Percentiles rank a stretch among this genome's conserved stretches.
phyloP scores from a whole-genome alignment of 1,140 invertebrate species.

The Drosophila dunni region DNA sequence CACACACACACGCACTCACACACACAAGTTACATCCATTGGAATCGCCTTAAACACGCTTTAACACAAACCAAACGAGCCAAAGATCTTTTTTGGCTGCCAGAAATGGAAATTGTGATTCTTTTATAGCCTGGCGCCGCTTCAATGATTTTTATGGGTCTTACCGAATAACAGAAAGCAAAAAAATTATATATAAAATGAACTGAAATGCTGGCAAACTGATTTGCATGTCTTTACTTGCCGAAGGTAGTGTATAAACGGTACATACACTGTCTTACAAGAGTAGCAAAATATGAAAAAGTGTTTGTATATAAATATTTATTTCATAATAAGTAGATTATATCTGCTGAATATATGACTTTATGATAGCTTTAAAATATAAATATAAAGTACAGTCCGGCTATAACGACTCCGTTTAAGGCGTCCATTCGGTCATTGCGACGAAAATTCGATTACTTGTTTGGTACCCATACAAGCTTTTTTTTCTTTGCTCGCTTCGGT shows the following conservation, averaged over 20 bases:
- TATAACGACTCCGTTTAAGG: too few relatives aligned
- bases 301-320: background rate
- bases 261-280: background rate
- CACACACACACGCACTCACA: slow-evolving; percentile 33
- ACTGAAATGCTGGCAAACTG: slow-evolving; percentile 48
- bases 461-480: too few relatives aligned
- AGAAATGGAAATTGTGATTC: slow-evolving; percentile 67
- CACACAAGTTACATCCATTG: slow-evolving; percentile 4
- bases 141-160: slow-evolving; percentile 76
- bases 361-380: too few relatives aligned
- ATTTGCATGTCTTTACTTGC: slow-evolving; percentile 64
- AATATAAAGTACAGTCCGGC: too few relatives aligned
- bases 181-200: slow-evolving; percentile 34
- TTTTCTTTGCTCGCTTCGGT: too few relatives aligned
- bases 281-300: slow-evolving; percentile 1
- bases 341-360: too few relatives aligned
- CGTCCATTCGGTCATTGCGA: too few relatives aligned
- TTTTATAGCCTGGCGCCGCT: slow-evolving; percentile 80
- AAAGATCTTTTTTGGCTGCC: slow-evolving; percentile 61
- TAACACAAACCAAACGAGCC: slow-evolving; percentile 68
- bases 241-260: slow-evolving; percentile 7
- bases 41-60: slow-evolving; percentile 70
- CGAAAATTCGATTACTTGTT: too few relatives aligned
- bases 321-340: too few relatives aligned
- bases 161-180: slow-evolving; percentile 37